Evolutionary conservation across 2,888 invertebrate species (phyloP).

Genomic region (Lasioglossum pauxillum): DNA sequence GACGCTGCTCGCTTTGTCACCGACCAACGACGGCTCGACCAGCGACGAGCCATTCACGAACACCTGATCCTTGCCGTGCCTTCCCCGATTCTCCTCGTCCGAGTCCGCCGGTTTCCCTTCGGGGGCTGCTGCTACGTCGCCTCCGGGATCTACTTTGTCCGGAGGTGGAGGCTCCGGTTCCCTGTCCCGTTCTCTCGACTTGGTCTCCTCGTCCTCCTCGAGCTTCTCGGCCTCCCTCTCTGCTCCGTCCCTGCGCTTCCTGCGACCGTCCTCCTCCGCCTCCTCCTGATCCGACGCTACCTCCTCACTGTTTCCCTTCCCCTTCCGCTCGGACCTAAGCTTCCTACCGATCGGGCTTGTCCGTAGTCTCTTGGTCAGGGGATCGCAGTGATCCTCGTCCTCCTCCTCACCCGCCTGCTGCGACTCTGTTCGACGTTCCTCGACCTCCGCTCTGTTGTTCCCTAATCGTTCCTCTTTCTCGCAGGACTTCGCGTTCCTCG

Average conservation of each 20-base stretch:
- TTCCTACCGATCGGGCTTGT: slow-evolving; percentile 74
- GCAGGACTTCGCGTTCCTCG: slow-evolving; percentile 23
- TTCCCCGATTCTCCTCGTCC: slow-evolving; percentile 23
- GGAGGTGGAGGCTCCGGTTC: slow-evolving; percentile 82
- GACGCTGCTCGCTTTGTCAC: slow-evolving; percentile 45
- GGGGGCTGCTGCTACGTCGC: slow-evolving; percentile 39
- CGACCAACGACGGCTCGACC: slow-evolving; percentile 64
- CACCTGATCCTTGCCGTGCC: slow-evolving; percentile 46
- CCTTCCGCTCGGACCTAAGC: slow-evolving; percentile 70
- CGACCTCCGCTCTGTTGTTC: slow-evolving; percentile 52
- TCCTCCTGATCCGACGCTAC: slow-evolving; percentile 51
- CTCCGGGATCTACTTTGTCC: slow-evolving; percentile 75
- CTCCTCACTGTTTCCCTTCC: slow-evolving; percentile 48
- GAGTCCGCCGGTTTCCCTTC: slow-evolving; percentile 34
- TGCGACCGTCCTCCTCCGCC: slow-evolving; percentile 49
- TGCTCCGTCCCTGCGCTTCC: slow-evolving; percentile 13
- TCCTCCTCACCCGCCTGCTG: slow-evolving; percentile 64
- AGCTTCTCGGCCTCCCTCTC: slow-evolving; percentile 57
- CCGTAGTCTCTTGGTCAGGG: slow-evolving; percentile 76
- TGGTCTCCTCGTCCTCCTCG: slow-evolving; percentile 74
- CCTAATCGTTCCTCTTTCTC: slow-evolving; percentile 63
- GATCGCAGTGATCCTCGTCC: slow-evolving; percentile 72
- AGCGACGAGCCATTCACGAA: slow-evolving; percentile 69
- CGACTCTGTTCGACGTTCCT: slow-evolving; percentile 46
- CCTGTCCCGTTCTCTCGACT: slow-evolving; percentile 81